Percentiles rank a stretch among this genome's conserved stretches.
Conservation (phyloP, 2,888 invertebrate species). For the Dolichomitus sp. region DNA sequence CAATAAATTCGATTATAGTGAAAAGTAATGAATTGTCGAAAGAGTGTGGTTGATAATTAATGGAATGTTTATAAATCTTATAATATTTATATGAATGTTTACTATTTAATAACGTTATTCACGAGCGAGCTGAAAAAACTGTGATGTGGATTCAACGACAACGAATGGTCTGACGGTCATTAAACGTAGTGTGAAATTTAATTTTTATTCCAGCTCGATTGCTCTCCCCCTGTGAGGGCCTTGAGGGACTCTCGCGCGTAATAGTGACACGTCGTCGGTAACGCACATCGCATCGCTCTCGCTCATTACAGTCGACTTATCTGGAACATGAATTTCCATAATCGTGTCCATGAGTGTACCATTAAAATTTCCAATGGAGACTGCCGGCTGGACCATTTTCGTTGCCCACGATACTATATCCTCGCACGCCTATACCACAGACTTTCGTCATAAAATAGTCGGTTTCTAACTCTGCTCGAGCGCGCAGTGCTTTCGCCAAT, state of each 20-base stretch:
- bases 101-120: too few species aligned
- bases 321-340: slow-evolving; percentile 47
- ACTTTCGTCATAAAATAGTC: slow-evolving; percentile 23
- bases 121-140: too few species aligned
- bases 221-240: neutral
- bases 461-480: slow-evolving; percentile 17
- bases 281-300: neutral
- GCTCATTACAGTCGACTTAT: slow-evolving; percentile 23
- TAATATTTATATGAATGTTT: too few species aligned
- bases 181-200: neutral
- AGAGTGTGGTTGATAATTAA: too few species aligned
- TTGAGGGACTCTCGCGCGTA: too few species aligned
- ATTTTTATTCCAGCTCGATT: neutral
- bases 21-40: neutral
- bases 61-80: too few species aligned
- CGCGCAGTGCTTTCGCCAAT: slow-evolving; percentile 16
- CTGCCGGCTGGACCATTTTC: neutral
- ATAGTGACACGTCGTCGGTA: neutral
- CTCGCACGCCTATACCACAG: neutral
- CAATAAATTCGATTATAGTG: too few species aligned
- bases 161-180: neutral
- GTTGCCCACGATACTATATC: neutral
- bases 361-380: slow-evolving; percentile 22
- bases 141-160: neutral
- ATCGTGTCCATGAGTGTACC: slow-evolving; percentile 46